Evolutionary conservation across 2,797 vertebrate species (phyloP), one percentile per base, ranked within the genome.

Genomic region (Coracias cyanogaster): DNA sequence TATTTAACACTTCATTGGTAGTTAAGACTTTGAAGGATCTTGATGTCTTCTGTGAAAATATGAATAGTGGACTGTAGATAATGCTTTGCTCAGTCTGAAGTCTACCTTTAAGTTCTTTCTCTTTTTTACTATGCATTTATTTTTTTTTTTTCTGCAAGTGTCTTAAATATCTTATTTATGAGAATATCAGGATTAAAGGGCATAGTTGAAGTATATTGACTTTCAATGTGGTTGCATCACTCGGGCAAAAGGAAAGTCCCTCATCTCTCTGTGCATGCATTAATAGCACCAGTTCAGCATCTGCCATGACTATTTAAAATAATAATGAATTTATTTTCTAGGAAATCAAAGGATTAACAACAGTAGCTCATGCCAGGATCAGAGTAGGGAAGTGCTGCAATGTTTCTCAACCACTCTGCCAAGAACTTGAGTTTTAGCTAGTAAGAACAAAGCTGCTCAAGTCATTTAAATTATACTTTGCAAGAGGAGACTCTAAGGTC

Each of bases 311-410:
- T 73, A 2, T 85, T 91, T 82, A 70, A 95, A 94, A 94, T 82
- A 92, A 82, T 87, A 73, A 93, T 82, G 66, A 92, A 69, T 82
- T 94, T 82, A 17, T 5, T 70, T 86, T 60, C 92, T 86, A 41
- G 51, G 54, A 80, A 92, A 89, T 54, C 82, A 70, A 41, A 78
- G 88, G 81, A 89, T 96, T 69, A 87, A 57, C 77, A 80, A 3
- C 55, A 60, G 74, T 82, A 82, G 74, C 78, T 64, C 71, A 15
- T 80, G 83, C 55, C 86, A 93, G 93, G 90, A 86, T 90, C 72
- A 77, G 77, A 21, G 58, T 0, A 51, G 90, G 22, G 70, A 73
- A 84, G 55, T 89, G 83, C 93, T 93, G 74, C 80, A 93, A 21
- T 5, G 0, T 92, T 86, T 86, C 89, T 92, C 51, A 62, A 29